A percentile compares a stretch with the other conserved stretches of the same genome.
phyloP scores from a whole-genome alignment of 2,888 invertebrate genomes.

The Phoenoteleia sp. region DNA sequence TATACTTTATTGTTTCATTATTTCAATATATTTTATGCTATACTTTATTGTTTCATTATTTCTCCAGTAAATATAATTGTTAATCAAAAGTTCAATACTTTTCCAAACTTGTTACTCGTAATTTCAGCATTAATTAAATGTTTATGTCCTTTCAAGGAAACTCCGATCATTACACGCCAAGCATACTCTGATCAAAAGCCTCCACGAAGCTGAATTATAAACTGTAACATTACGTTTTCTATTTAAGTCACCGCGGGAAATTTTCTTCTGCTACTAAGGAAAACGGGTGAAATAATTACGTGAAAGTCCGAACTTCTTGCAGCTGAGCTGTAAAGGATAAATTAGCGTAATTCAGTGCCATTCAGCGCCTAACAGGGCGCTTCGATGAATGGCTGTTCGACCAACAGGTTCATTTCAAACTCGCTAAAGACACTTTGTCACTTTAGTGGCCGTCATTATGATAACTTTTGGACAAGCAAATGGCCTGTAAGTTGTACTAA shows the following conservation, averaged over 20 bases:
- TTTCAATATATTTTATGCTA: no score
- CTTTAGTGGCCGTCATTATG: constrained; percentile 37
- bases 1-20: no score
- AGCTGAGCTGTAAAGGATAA: constrained; percentile 25
- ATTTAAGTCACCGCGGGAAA: neutral
- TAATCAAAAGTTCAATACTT: no score
- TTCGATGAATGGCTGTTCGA: constrained; percentile 49
- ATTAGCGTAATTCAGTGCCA: constrained; percentile 54
- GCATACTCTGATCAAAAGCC: neutral
- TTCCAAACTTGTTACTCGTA: no score
- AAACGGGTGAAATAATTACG: constrained; percentile 6
- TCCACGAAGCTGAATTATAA: neutral
- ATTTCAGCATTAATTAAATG: no score
- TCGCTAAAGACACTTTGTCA: constrained; percentile 36
- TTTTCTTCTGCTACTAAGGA: neutral
- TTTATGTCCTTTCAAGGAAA: no score
- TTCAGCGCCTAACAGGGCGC: constrained; percentile 39
- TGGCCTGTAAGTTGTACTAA: neutral
- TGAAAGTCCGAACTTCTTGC: constrained; percentile 29
- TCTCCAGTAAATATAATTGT: no score
- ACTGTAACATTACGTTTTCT: neutral
- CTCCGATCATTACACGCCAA: no score
- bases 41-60: no score
- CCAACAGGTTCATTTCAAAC: constrained; percentile 33
- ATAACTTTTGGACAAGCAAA: constrained; percentile 39